Base-by-base conservation (phyloP, 2,888 invertebrate genomes). In the Netelia fuscicornis region DNA sequence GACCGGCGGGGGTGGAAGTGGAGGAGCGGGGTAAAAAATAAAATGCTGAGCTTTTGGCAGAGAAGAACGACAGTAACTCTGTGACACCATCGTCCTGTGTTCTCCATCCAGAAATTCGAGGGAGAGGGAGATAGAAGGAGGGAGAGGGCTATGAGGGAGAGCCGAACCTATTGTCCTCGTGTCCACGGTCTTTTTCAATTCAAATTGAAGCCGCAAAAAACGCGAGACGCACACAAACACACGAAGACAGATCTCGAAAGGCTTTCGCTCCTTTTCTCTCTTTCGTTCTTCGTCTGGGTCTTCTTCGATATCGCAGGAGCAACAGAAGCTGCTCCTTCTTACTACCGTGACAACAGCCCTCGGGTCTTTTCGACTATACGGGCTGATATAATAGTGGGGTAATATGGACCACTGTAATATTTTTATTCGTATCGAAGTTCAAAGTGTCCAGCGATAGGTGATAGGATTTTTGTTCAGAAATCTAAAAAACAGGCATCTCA, bases 181-280 rank as follows among this genome's bases (percentile, higher is more conserved):
- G 92, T 92, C 93, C 91, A 91, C 92, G 90, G 92, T 90, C 91
- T 92, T 92, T 92, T 93, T 93, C 93, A 92, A 93, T 93, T 92
- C 92, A 93, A 93, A 93, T 93, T 92, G 91, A 92, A 91, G 92
- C 90, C 90, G 91, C 92, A 91, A 91, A 93, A 64, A 90, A 65
- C 88, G 88, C 90, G 89, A 87, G 90, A 74, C 65, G 52, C 90
- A 90, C 90, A 88, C 91, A 90, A 89, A 90, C 89, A 71, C 23
- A 37, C 44, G 54, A 64, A 37, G 81, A 70, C 72, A 20, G 72
- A 77, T 84, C 81, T 70, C 75, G 67, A 60, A 72, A 75, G 54
- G 67, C 70, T 52, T 78, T 79, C 83, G 70, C 81, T 85, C 77
- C 10, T 6, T 25, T 30, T n/a, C 54, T 72, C 60, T 30, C 30